These are phyloP conservation scores for Mohoua ochrocephala DNA, from an alignment of 2,113 vertebrate genomes.

Conservation along the genomic window DNA sequence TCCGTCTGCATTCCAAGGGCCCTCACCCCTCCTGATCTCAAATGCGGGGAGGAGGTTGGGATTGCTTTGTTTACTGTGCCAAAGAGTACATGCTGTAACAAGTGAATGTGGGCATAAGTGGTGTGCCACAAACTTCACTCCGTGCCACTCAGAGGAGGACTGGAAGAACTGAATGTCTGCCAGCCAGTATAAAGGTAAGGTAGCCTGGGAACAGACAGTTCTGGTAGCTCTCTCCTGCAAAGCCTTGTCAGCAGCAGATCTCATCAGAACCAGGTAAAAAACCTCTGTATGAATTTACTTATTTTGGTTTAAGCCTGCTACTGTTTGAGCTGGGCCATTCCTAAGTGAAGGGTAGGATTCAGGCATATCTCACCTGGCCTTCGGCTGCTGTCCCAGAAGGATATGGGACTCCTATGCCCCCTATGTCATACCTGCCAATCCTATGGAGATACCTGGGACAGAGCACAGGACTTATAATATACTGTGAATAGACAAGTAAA, in stretches of 20 bases:
- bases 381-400: background rate
- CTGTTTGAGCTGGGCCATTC: background rate
- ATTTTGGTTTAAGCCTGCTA: constrained; percentile 8
- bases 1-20: background rate
- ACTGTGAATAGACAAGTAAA: background rate
- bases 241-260: constrained; percentile 25
- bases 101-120: constrained; percentile 37
- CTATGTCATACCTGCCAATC: background rate
- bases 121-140: constrained; percentile 41
- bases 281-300: background rate
- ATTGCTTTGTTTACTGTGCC: constrained; percentile 32
- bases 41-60: background rate
- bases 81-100: constrained; percentile 57
- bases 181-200: constrained; percentile 31
- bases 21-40: background rate
- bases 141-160: background rate
- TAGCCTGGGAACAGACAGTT: constrained; percentile 48
- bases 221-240: constrained; percentile 15
- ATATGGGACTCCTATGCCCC: background rate
- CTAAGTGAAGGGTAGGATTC: background rate
- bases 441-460: background rate
- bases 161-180: constrained; percentile 44
- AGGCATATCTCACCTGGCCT: background rate
- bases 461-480: background rate
- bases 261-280: constrained; percentile 55